phyloP scores from a whole-genome alignment of 2,888 invertebrate genomes.

The Podabrus alpinus region DNA sequence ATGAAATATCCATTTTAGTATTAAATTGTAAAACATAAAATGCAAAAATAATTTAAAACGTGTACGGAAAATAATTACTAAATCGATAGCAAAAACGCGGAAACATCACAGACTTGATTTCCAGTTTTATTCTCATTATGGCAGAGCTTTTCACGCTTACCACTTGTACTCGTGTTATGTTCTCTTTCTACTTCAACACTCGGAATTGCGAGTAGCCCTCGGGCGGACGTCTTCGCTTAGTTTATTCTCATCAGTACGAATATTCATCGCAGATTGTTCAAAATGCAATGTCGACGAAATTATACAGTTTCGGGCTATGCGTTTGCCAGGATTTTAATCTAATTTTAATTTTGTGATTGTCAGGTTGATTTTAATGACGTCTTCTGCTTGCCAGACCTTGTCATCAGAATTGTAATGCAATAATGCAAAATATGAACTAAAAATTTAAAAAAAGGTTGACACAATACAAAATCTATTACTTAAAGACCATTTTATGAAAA shows the following conservation, averaged over 20 bases:
- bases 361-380: slow-evolving; percentile 36
- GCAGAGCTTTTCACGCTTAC: slow-evolving; percentile 16
- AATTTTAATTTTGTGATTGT: slow-evolving; percentile 31
- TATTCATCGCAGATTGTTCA: slow-evolving; percentile 33
- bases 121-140: slow-evolving; percentile 35
- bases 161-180: slow-evolving; percentile 10
- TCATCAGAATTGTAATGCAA: slow-evolving; percentile 4
- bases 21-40: slow-evolving; percentile 6
- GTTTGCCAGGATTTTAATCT: slow-evolving; percentile 29
- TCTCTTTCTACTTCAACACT: slow-evolving; percentile 21
- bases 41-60: slow-evolving; percentile 12
- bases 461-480: too few relatives aligned
- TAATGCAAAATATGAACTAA: neutral
- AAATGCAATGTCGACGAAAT: slow-evolving; percentile 35
- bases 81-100: slow-evolving; percentile 32
- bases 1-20: neutral
- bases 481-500: too few relatives aligned
- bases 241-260: slow-evolving; percentile 33
- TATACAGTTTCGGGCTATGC: slow-evolving; percentile 32
- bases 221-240: slow-evolving; percentile 27
- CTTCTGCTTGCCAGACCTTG: slow-evolving; percentile 21
- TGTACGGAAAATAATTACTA: slow-evolving; percentile 29
- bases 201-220: slow-evolving; percentile 10
- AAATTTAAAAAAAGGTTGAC: neutral
- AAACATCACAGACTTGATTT: slow-evolving; percentile 35